Base-by-base conservation (phyloP, 2,797 vertebrate genomes). In the Botia kubotai region DNA sequence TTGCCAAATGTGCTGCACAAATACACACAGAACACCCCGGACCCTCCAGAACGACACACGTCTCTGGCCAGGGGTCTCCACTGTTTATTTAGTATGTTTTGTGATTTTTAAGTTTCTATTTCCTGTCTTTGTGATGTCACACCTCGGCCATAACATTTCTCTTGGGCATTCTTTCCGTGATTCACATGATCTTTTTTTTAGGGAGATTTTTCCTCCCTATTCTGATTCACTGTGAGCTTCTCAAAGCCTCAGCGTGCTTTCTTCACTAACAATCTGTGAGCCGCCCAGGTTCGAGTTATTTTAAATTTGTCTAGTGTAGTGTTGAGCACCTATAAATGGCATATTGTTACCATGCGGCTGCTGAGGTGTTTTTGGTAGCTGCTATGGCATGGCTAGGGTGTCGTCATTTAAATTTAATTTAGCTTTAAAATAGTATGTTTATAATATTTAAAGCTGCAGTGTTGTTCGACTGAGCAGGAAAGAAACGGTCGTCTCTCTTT, bases 261-360 rank as follows among this genome's bases (percentile, higher is more conserved):
- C 1, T 8, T 13, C 21, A 11, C 21, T 4, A 23, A 17, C 6
- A 74, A n/a, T 16, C 63, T 23, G 43, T 43, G 77, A 62, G 80
- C 67, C 33, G 33, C 39, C 80, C 53, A 74, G 53, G 53, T 72
- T 82, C 60, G 66, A 72, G 70, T 85, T 85, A 72, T 80, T 85
- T 81, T 82, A 69, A 75, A 84, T 77, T 60, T 39, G 11, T 71
- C 33, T 5, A 23, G 7, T 71, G 74, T 5, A 23, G 7, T 71
- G 74, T 80, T 83, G 80, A 84, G 68, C 46, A 82, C 77, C 12
- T 58, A 21, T 13, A 11, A 12, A 12, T 58, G 21, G 57, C 10
- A 58, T 21, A 23, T 12, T 58, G 53, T 57, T 33, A 33, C 33
- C 33, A 33, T 33, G 33, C 4, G 33, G 33, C 33, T 57, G 53